Evolutionary conservation across 2,797 vertebrate genomes (phyloP).

Genomic region (Clangula hyemalis): DNA sequence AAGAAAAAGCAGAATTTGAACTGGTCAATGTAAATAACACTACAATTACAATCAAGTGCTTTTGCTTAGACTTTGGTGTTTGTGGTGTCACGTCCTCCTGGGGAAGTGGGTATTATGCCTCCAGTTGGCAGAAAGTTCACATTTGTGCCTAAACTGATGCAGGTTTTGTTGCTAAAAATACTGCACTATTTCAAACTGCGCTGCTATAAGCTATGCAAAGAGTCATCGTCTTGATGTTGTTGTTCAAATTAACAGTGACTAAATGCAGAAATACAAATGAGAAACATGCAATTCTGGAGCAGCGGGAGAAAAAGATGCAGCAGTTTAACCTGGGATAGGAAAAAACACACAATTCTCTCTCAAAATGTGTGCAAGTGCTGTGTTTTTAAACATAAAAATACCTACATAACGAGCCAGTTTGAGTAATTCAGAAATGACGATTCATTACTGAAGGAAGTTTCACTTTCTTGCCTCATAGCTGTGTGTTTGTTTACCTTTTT

Average conservation of each 20-base stretch:
- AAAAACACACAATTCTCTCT: background rate
- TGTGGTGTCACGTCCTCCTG: background rate
- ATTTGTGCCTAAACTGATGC: background rate
- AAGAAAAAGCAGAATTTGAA: conserved; percentile 8
- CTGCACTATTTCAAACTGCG: background rate
- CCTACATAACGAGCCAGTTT: background rate
- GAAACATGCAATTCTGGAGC: background rate
- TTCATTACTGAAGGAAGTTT: background rate
- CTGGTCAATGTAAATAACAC: background rate
- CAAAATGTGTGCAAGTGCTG: background rate
- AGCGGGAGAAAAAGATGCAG: background rate
- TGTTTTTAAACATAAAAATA: background rate
- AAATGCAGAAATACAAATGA: background rate
- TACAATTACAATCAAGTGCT: background rate
- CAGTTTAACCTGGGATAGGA: background rate
- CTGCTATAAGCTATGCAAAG: background rate
- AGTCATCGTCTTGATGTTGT: background rate
- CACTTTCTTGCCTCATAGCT: background rate
- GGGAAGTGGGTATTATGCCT: background rate
- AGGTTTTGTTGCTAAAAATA: background rate
- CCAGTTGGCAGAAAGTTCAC: background rate
- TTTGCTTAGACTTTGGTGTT: background rate
- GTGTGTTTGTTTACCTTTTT: background rate
- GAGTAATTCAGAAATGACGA: background rate
- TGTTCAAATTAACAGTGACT: background rate